Percentiles rank a stretch among this genome's conserved stretches.
Conservation (phyloP, 2,888 invertebrate species). For the Yponomeuta plumbellus region DNA sequence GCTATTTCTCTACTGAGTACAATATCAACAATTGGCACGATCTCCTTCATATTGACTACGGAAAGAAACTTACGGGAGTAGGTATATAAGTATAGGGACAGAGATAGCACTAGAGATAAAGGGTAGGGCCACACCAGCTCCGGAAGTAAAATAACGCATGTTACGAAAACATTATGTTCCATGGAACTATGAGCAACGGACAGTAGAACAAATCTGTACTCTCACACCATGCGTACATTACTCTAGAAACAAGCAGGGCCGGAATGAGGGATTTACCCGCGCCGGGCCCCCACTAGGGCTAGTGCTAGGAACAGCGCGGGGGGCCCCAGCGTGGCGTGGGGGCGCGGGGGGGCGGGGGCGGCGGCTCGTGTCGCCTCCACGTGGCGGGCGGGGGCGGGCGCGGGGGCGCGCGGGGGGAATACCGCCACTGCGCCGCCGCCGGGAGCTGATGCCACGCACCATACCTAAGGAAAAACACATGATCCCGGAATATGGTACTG, state of each 20-base stretch:
- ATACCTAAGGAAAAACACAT: slow-evolving; percentile 33
- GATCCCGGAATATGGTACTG: no score
- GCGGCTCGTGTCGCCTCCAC: slow-evolving; percentile 38
- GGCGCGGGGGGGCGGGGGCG: slow-evolving; percentile 16
- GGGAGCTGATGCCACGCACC: slow-evolving; percentile 53
- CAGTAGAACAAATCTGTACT: no score
- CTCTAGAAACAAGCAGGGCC: slow-evolving; percentile 15
- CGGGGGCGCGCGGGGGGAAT: slow-evolving; percentile 38
- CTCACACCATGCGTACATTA: slow-evolving; percentile 35
- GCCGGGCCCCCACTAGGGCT: slow-evolving; percentile 11
- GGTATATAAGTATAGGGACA: background rate
- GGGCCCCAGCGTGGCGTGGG: background rate
- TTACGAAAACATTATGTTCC: no score
- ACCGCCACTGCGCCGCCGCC: slow-evolving; percentile 58
- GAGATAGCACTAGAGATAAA: background rate
- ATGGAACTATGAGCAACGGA: no score
- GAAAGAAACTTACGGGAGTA: background rate
- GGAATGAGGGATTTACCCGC: background rate
- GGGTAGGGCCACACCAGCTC: background rate
- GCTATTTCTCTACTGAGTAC: slow-evolving; percentile 24
- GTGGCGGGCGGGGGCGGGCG: slow-evolving; percentile 42
- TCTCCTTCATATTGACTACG: slow-evolving; percentile 25
- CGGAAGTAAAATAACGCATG: background rate
- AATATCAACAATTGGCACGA: slow-evolving; percentile 71
- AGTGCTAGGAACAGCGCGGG: slow-evolving; percentile 13